phyloP scores from a whole-genome alignment of 2,888 invertebrate genomes.

The Leptopilina syphax region DNA sequence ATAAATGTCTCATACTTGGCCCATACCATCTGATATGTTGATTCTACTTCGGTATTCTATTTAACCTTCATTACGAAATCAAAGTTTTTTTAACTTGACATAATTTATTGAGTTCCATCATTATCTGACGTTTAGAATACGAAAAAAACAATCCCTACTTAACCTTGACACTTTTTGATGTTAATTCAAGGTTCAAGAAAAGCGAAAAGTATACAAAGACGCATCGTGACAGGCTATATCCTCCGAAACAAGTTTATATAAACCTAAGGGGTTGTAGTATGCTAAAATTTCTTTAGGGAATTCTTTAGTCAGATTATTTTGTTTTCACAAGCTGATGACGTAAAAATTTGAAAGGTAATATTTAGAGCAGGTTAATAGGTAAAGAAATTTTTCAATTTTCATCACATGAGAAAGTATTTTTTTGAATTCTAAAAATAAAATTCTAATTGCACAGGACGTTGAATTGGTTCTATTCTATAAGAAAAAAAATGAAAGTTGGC shows the following conservation, averaged over 20 bases:
- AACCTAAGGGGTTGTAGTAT: slow-evolving; percentile 25
- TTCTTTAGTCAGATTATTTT: slow-evolving; percentile 7
- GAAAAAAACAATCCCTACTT: neutral
- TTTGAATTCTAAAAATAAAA: too few species aligned
- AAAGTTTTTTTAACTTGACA: neutral
- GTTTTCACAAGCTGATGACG: neutral
- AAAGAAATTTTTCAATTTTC: neutral
- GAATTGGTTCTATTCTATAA: neutral
- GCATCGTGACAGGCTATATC: slow-evolving; percentile 34
- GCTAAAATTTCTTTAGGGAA: slow-evolving; percentile 36
- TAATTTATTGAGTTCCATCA: neutral
- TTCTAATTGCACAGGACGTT: neutral
- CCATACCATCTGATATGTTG: too few species aligned
- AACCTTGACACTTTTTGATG: slow-evolving; percentile 15
- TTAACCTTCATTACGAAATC: too few species aligned
- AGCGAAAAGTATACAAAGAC: slow-evolving; percentile 14
- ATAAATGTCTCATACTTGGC: too few species aligned
- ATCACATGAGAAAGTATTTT: too few species aligned
- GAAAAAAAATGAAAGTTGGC: slow-evolving; percentile 12
- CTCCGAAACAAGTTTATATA: slow-evolving; percentile 16
- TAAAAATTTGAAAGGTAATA: neutral
- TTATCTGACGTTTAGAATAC: neutral
- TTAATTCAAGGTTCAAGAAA: slow-evolving; percentile 23
- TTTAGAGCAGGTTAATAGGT: neutral
- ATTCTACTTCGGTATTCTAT: too few species aligned